phyloP scores from a whole-genome alignment of 2,797 vertebrate species.

The Sylvia borin region DNA sequence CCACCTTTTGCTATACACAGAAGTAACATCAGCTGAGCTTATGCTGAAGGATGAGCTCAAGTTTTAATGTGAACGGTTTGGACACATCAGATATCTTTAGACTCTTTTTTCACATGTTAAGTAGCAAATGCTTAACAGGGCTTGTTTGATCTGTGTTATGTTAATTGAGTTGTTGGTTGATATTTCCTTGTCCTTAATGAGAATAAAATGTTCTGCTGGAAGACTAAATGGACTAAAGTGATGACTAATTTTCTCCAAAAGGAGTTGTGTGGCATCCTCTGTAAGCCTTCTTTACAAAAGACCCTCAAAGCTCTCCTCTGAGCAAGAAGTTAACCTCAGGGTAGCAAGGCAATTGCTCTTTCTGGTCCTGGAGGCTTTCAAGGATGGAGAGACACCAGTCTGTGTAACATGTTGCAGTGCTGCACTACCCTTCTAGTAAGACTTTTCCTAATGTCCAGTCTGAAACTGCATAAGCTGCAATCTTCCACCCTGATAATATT shows the following conservation, averaged over 20 bases:
- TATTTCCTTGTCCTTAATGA: slow-evolving; percentile 70
- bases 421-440: background rate
- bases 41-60: slow-evolving; percentile 39
- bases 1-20: slow-evolving; percentile 41
- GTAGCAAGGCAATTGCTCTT: background rate
- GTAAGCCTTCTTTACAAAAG: background rate
- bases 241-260: background rate
- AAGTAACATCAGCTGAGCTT: slow-evolving; percentile 59
- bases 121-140: slow-evolving; percentile 66
- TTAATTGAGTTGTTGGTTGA: slow-evolving; percentile 72
- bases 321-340: background rate
- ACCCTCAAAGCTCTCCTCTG: background rate
- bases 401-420: background rate
- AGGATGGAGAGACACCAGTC: rapidly evolving
- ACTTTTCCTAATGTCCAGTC: background rate
- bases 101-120: slow-evolving; percentile 59
- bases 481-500: background rate
- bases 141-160: slow-evolving; percentile 70
- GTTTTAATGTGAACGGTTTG: slow-evolving; percentile 46
- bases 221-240: slow-evolving; percentile 10
- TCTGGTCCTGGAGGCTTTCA: background rate
- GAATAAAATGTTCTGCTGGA: slow-evolving; percentile 76
- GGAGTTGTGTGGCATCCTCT: background rate
- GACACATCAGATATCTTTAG: slow-evolving; percentile 42
- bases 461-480: background rate